phyloP scores from a whole-genome alignment of 1,140 invertebrate species.

The Penaeus chinensis region DNA sequence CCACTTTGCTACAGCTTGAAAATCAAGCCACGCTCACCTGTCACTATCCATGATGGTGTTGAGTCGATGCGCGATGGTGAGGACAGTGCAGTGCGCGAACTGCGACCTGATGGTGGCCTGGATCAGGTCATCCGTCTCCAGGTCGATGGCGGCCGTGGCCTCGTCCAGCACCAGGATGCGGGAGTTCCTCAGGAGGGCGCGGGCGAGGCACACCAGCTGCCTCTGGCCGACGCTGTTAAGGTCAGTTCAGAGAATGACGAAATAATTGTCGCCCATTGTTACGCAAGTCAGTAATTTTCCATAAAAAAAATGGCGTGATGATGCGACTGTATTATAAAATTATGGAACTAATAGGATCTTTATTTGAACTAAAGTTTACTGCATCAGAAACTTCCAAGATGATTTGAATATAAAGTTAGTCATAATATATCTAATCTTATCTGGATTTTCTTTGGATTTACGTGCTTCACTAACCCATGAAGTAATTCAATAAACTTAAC shows the following conservation, averaged over 20 bases:
- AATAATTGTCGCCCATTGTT: not conserved
- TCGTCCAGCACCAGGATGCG: slow-evolving; percentile 92
- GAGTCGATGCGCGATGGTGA: slow-evolving; percentile 94
- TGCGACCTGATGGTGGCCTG: slow-evolving; percentile 88
- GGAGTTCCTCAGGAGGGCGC: slow-evolving; percentile 88
- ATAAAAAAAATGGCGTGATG: not conserved
- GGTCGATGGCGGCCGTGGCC: slow-evolving; percentile 92
- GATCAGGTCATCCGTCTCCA: slow-evolving; percentile 92
- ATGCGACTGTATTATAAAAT: not conserved
- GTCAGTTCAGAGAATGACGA: not conserved
- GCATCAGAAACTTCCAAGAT: too few species aligned
- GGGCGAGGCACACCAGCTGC: slow-evolving; percentile 88
- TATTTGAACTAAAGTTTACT: too few species aligned
- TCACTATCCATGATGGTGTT: slow-evolving; percentile 80
- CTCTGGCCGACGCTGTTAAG: slow-evolving; percentile 76
- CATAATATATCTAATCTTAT: too few species aligned
- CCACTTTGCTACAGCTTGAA: not conserved
- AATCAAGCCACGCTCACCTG: slow-evolving; percentile 75
- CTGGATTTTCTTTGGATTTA: too few species aligned
- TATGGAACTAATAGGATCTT: too few species aligned
- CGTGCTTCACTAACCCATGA: too few species aligned
- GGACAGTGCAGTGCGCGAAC: slow-evolving; percentile 90
- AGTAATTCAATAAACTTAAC: too few species aligned
- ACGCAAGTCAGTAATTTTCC: not conserved
- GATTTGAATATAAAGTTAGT: too few species aligned